phyloP scores from a whole-genome alignment of 2,113 vertebrate species.

The Perca schrenkii region DNA sequence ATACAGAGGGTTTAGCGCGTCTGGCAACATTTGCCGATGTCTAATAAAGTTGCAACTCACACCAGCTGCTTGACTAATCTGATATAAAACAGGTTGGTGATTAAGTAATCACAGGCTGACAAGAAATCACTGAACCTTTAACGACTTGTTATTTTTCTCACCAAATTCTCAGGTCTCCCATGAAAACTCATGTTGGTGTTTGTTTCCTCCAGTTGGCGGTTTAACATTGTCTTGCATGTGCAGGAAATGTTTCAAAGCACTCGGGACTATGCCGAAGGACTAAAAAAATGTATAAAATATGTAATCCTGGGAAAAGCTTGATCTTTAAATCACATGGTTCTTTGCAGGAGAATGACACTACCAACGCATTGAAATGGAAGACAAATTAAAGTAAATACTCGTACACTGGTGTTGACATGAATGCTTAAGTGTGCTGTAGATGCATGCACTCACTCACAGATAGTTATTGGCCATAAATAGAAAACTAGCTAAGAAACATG shows the following conservation, averaged over 20 bases:
- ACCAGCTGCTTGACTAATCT: conserved; percentile 6
- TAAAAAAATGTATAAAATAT: conserved; percentile 23
- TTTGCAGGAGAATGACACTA: conserved; percentile 1
- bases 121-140: conserved; percentile 32
- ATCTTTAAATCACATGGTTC: background rate
- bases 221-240: conserved; percentile 22
- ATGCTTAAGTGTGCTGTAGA: background rate
- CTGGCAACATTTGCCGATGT: conserved; percentile 22
- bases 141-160: background rate
- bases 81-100: conserved; percentile 8
- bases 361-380: background rate
- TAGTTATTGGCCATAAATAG: conserved; percentile 17
- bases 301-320: conserved; percentile 3
- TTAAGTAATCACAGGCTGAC: conserved; percentile 20
- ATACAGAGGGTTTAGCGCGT: conserved; percentile 22
- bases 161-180: background rate
- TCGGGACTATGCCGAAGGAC: background rate
- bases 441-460: background rate
- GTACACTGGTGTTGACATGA: background rate
- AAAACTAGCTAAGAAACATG: conserved; percentile 29
- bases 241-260: conserved; percentile 48
- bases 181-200: conserved; percentile 16
- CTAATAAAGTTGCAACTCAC: conserved; percentile 26
- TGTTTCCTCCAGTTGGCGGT: conserved; percentile 27
- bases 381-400: conserved; percentile 6